These are phyloP conservation scores for Lysiphlebus fabarum DNA, from an alignment of 1,140 invertebrate species.

Conservation along the genomic window DNA sequence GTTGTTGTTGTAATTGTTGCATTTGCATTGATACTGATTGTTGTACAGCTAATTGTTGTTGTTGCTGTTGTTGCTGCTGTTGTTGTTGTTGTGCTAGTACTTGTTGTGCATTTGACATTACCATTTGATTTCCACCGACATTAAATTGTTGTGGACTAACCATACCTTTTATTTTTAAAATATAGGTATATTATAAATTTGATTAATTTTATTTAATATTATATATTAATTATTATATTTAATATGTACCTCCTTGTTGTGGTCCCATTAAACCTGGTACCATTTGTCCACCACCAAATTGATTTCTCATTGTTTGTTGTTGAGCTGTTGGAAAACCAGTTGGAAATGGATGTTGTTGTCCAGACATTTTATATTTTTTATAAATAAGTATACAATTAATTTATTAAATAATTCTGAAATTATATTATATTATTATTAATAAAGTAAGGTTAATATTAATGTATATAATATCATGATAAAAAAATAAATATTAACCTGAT, in stretches of 20 bases:
- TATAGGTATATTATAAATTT: too few relatives aligned
- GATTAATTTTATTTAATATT: too few relatives aligned
- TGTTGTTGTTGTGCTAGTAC: slow-evolving; percentile 27
- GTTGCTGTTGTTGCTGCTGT: slow-evolving; percentile 45
- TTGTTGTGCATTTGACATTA: slow-evolving; percentile 11
- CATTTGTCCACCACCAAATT: slow-evolving; percentile 60
- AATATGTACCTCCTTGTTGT: slow-evolving; percentile 40
- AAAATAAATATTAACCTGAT: too few relatives aligned
- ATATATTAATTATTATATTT: too few relatives aligned
- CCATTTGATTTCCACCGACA: slow-evolving; percentile 26
- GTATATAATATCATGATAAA: too few relatives aligned
- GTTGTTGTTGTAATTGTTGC: slow-evolving; percentile 32
- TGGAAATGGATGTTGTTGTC: slow-evolving; percentile 60
- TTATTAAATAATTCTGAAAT: too few relatives aligned
- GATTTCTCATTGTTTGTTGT: slow-evolving; percentile 56
- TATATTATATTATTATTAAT: too few relatives aligned
- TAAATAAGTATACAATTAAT: too few relatives aligned
- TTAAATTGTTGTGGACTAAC: slow-evolving; percentile 50
- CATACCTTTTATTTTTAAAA: too few relatives aligned
- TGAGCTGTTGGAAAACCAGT: slow-evolving; percentile 58
- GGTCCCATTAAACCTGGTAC: slow-evolving; percentile 56
- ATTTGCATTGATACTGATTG: slow-evolving; percentile 46
- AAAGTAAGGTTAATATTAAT: too few relatives aligned
- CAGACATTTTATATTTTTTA: slow-evolving; percentile 54
- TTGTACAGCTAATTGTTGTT: slow-evolving; percentile 41